Evolutionary conservation across 53 echinoderm and acorn worm species (phyloP).

Genomic region (Luidia sarsii): DNA sequence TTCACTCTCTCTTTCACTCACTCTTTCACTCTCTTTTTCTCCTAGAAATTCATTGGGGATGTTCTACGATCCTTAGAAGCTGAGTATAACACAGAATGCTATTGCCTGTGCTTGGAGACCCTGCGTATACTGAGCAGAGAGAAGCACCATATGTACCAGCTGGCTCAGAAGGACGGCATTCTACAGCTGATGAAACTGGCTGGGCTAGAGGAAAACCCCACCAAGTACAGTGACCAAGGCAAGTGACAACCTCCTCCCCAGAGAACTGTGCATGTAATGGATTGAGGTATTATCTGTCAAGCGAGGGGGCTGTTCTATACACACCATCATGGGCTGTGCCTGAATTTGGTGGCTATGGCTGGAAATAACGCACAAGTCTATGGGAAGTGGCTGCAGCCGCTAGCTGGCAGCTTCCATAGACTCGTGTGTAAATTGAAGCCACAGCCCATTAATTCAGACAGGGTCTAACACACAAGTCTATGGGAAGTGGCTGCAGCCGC

Average conservation of each 20-base stretch:
- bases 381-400: no score
- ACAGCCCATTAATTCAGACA: no score
- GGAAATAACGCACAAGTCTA: no score
- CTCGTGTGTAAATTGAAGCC: no score
- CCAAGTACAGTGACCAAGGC: slow-evolving; percentile 67
- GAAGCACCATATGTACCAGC: slow-evolving; percentile 70
- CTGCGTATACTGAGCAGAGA: slow-evolving; percentile 90
- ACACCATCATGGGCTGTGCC: no score
- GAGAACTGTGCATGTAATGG: no score
- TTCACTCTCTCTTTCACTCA: no score
- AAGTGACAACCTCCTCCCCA: background rate
- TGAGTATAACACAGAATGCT: slow-evolving; percentile 67
- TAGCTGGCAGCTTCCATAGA: no score
- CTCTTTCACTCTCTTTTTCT: background rate
- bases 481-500: no score
- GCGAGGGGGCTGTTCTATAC: no score
- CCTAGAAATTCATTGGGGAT: slow-evolving; percentile 84
- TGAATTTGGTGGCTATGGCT: background rate
- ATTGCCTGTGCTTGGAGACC: slow-evolving; percentile 82
- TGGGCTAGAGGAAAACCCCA: slow-evolving; percentile 65
- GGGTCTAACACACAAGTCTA: no score
- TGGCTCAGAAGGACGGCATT: slow-evolving; percentile 77
- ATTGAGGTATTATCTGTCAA: no score
- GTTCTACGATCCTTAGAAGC: slow-evolving; percentile 62
- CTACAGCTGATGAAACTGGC: slow-evolving; percentile 74